Evolutionary conservation across 1,140 invertebrate genomes (phyloP), one percentile per base, ranked within the genome.

Genomic region (Maconellicoccus hirsutus): DNA sequence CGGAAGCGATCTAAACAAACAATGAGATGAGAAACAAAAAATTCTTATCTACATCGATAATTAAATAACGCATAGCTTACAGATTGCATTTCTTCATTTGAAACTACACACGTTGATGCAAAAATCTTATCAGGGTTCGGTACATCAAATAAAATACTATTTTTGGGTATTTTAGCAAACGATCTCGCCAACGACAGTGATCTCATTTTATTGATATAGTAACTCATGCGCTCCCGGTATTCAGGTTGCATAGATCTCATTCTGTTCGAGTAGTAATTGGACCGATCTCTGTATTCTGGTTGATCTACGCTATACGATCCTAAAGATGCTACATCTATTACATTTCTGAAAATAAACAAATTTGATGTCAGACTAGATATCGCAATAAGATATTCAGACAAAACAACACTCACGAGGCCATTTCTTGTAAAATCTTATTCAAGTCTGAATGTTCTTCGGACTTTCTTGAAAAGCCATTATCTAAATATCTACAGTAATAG

Each of bases 381-480:
- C n/a, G n/a, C 8, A 42, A 42, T n/a, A 42, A n/a, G n/a, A n/a
- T n/a, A n/a, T n/a, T n/a, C 59, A 25, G 3, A 66, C 19, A 59
- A 69, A 69, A 63, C 33, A 63, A 61, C 71, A 85, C 87, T 84
- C 81, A 94, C 91, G 88, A 89, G 52, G 91, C 91, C 73, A 91
- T 92, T 81, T 93, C 89, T 77, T 93, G 89, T 72, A 95, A 81
- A 78, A 94, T 92, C 81, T 87, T 86, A 78, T 87, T 92, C 26
- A 94, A 81, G 16, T 90, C 92, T 76, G 89, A 93, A 80, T 93
- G 91, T 79, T 94, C 92, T 79, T 94, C 91, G 72, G 85, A 85
- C 75, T 91, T 90, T 78, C 91, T 91, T 27, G 89, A 86, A 61
- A 86, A 82, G 22, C 86, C 85, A 76, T 82, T 85, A 78, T 85